Percentiles rank a stretch among this genome's conserved stretches.
Evolutionary conservation across 2,797 vertebrate species (phyloP).

Genomic region (Acipenser transmontanus): DNA sequence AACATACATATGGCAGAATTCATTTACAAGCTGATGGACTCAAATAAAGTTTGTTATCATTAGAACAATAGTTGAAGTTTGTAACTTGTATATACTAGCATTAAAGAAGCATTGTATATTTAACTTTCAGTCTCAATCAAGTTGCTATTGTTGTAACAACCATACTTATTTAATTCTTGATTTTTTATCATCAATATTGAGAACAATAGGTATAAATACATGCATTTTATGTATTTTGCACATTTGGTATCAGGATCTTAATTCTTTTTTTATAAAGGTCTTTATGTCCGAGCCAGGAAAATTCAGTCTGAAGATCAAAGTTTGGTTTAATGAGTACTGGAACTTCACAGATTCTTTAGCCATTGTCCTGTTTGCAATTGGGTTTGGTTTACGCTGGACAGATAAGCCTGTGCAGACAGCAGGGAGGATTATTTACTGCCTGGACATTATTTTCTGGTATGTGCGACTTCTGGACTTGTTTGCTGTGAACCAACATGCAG

Average conservation of each 20-base stretch:
- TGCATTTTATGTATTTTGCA: too few species aligned
- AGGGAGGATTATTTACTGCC: constrained; percentile 79
- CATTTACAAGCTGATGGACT: too few species aligned
- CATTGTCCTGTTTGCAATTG: constrained; percentile 78
- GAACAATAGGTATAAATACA: too few species aligned
- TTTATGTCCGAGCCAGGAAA: constrained; percentile 85
- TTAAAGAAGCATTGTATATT: too few species aligned
- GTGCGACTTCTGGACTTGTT: constrained; percentile 84
- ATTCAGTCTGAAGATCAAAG: constrained; percentile 81
- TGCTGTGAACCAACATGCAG: constrained; percentile 89
- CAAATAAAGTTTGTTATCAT: too few species aligned
- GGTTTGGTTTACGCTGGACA: constrained; percentile 73
- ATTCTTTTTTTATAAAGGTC: constrained; percentile 52
- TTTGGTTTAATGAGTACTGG: constrained; percentile 97
- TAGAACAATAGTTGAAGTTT: too few species aligned
- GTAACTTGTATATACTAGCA: too few species aligned
- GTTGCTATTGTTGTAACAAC: too few species aligned
- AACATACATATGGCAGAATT: too few species aligned
- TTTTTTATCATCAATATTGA: too few species aligned
- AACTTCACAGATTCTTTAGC: constrained; percentile 83
- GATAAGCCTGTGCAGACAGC: constrained; percentile 52
- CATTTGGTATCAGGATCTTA: background rate
- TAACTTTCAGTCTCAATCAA: too few species aligned
- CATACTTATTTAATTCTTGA: too few species aligned
- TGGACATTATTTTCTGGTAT: constrained; percentile 98